A percentile compares a stretch with the other conserved stretches of the same genome.
These are phyloP conservation scores for Poecilia wingei DNA, from an alignment of 2,797 vertebrate species.

Conservation along the genomic window DNA sequence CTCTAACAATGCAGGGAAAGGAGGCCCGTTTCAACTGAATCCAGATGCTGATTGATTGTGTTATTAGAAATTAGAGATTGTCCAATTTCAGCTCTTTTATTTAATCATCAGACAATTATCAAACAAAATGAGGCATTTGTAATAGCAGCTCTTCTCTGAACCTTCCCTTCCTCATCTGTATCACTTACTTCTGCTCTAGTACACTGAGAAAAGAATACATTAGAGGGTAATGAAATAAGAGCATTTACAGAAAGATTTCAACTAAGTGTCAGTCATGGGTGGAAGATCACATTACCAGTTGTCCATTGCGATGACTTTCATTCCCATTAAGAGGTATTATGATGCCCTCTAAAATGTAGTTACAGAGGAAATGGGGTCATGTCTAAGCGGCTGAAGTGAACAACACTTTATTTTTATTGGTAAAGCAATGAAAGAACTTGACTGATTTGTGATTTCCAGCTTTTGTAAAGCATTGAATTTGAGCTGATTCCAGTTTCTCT, in stretches of 20 bases:
- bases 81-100: constrained; percentile 18
- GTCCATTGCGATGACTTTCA: constrained; percentile 49
- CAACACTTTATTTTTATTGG: constrained; percentile 12
- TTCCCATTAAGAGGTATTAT: constrained; percentile 57
- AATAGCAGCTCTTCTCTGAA: constrained; percentile 48
- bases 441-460: neutral
- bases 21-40: constrained; percentile 10
- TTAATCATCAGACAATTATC: constrained; percentile 33
- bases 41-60: constrained; percentile 46
- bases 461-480: neutral
- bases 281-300: constrained; percentile 64
- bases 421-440: neutral
- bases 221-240: constrained; percentile 67
- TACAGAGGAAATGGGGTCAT: constrained; percentile 49
- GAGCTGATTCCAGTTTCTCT: neutral
- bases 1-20: constrained; percentile 28
- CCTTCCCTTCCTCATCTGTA: constrained; percentile 27
- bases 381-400: constrained; percentile 36
- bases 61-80: constrained; percentile 24
- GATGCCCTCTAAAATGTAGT: constrained; percentile 58
- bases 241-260: constrained; percentile 70
- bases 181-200: constrained; percentile 45
- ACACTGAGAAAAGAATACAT: constrained; percentile 58
- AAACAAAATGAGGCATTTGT: constrained; percentile 58
- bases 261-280: constrained; percentile 63